Evolutionary conservation across 2,888 invertebrate genomes (phyloP).

Genomic region (Papilio elwesi): DNA sequence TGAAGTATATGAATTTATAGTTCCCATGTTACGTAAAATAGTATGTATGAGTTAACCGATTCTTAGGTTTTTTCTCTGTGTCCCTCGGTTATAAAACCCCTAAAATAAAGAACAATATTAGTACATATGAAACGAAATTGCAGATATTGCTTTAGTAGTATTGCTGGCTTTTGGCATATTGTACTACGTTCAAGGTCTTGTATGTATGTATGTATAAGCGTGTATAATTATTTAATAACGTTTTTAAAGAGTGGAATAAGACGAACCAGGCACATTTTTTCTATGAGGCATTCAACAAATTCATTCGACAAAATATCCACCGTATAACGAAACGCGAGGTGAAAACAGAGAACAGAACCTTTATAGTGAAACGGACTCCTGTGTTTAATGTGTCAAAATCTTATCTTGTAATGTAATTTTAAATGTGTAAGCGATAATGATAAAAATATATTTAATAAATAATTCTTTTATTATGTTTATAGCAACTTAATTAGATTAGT

Average conservation of each 20-base stretch:
- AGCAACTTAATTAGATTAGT: slow-evolving; percentile 12
- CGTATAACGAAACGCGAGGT: slow-evolving; percentile 20
- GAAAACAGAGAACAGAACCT: slow-evolving; percentile 17
- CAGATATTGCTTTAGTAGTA: too few species aligned
- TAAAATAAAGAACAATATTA: too few species aligned
- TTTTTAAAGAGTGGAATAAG: slow-evolving; percentile 13
- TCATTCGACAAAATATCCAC: slow-evolving; percentile 18
- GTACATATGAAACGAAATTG: too few species aligned
- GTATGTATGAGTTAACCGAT: too few species aligned
- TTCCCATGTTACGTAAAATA: too few species aligned
- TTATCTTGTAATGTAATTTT: slow-evolving; percentile 6
- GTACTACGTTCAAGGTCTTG: too few species aligned
- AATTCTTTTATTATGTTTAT: slow-evolving; percentile 6
- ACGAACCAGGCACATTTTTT: slow-evolving; percentile 8
- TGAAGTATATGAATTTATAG: too few species aligned
- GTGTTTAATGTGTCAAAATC: slow-evolving; percentile 16
- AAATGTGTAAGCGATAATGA: slow-evolving; percentile 17
- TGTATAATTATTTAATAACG: background rate
- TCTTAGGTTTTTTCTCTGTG: too few species aligned
- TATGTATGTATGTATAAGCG: background rate
- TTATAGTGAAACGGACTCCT: background rate
- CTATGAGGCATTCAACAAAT: background rate
- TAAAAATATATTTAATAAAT: slow-evolving; percentile 9
- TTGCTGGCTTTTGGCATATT: too few species aligned
- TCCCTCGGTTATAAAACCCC: too few species aligned